A percentile compares a stretch with the other conserved stretches of the same genome.
These are phyloP conservation scores for Polypedilum vanderplanki DNA, from an alignment of 1,140 invertebrate genomes.

Conservation along the genomic window DNA sequence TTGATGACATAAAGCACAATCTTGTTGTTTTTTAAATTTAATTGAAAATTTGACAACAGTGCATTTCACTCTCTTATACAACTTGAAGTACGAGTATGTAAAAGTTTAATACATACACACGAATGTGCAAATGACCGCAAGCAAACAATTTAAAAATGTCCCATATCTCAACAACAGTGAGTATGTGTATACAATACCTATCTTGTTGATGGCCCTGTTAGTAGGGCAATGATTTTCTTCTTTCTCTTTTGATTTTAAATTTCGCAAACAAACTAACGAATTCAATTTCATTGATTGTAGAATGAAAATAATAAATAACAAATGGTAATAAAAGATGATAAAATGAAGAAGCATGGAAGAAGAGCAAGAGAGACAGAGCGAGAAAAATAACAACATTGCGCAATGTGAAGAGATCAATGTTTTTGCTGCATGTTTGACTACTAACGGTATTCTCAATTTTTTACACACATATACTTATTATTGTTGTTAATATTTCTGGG, in stretches of 20 bases:
- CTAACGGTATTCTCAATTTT: neutral
- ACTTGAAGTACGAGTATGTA: no score
- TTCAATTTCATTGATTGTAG: slow-evolving; percentile 9
- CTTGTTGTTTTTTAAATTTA: no score
- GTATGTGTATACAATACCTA: neutral
- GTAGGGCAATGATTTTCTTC: neutral
- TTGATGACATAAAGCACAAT: no score
- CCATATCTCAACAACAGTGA: neutral
- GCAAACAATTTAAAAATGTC: slow-evolving; percentile 7
- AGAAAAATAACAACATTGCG: neutral
- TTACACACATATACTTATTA: no score
- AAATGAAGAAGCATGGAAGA: neutral
- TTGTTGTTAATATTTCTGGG: neutral
- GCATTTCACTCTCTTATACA: neutral
- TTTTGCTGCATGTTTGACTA: neutral
- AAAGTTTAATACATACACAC: neutral
- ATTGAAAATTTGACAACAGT: neutral
- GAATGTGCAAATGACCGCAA: neutral
- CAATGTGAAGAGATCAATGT: neutral
- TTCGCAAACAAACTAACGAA: neutral
- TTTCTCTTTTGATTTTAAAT: neutral
- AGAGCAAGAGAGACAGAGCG: neutral
- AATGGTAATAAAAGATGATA: neutral
- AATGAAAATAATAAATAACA: neutral
- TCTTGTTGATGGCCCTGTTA: neutral